phyloP scores from a whole-genome alignment of 2,113 vertebrate species.

The Notarius lentiginosus region DNA sequence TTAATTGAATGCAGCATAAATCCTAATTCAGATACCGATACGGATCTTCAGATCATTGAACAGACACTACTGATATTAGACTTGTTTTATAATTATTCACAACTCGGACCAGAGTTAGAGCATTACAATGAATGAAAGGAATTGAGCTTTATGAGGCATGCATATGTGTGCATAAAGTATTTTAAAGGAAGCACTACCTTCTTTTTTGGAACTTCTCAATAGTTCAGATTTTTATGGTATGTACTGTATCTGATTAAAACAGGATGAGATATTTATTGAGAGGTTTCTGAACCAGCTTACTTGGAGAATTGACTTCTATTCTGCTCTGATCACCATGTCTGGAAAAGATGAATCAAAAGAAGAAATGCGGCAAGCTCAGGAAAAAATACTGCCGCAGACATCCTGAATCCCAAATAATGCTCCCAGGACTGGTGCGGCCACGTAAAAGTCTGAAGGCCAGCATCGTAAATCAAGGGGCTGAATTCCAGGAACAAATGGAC shows the following conservation, averaged over 20 bases:
- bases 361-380: not conserved
- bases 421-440: conserved; percentile 42
- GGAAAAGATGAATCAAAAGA: not conserved
- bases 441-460: conserved; percentile 34
- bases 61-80: not conserved
- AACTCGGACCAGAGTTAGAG: not conserved
- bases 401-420: conserved; percentile 36
- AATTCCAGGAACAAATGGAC: conserved; percentile 57
- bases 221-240: not conserved
- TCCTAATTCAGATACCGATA: not conserved
- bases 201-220: not conserved
- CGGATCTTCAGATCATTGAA: not conserved
- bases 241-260: not conserved
- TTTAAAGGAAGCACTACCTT: not conserved
- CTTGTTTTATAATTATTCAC: not conserved
- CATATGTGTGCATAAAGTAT: not conserved
- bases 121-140: not conserved
- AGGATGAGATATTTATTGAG: not conserved
- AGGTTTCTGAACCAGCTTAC: not conserved
- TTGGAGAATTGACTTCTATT: not conserved
- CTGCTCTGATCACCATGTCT: not conserved
- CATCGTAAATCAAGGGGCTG: conserved; percentile 57
- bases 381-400: conserved; percentile 39
- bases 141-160: not conserved
- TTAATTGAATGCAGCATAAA: not conserved